Percentiles rank a stretch among this genome's conserved stretches.
phyloP scores from a whole-genome alignment of 2,888 invertebrate species.

The Acanthosepion pharaonis region DNA sequence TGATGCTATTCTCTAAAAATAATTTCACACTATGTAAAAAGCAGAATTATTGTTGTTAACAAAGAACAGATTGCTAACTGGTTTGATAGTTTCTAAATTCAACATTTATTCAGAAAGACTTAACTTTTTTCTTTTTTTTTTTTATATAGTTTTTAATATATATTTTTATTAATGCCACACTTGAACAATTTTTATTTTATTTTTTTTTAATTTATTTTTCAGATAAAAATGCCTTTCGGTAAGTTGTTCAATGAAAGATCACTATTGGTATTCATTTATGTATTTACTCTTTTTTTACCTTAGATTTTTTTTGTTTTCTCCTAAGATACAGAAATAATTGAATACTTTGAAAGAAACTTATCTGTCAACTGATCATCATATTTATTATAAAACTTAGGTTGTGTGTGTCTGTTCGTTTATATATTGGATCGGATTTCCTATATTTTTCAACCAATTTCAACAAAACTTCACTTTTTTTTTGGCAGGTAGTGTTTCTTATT shows the following conservation, averaged over 20 bases:
- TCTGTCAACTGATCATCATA: too few relatives aligned
- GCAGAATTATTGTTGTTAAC: not conserved
- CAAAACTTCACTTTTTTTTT: too few relatives aligned
- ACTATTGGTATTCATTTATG: not conserved
- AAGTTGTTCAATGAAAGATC: not conserved
- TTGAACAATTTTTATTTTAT: not conserved
- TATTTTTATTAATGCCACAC: not conserved
- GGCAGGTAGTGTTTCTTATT: too few relatives aligned
- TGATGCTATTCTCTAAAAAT: not conserved
- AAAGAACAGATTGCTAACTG: not conserved
- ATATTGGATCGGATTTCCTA: too few relatives aligned
- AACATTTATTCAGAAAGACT: too few relatives aligned
- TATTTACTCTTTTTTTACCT: too few relatives aligned
- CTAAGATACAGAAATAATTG: not conserved
- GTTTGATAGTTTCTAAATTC: not conserved
- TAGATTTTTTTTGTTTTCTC: not conserved
- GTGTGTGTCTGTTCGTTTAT: too few relatives aligned
- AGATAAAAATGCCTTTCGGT: conserved; percentile 4
- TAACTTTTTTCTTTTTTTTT: too few relatives aligned
- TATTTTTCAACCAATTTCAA: too few relatives aligned
- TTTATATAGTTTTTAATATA: not conserved
- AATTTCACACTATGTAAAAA: not conserved
- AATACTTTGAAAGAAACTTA: too few relatives aligned
- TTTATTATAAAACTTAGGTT: too few relatives aligned
- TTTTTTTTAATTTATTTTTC: not conserved